phyloP scores from a whole-genome alignment of 2,797 vertebrate genomes.

The Lates japonicus region DNA sequence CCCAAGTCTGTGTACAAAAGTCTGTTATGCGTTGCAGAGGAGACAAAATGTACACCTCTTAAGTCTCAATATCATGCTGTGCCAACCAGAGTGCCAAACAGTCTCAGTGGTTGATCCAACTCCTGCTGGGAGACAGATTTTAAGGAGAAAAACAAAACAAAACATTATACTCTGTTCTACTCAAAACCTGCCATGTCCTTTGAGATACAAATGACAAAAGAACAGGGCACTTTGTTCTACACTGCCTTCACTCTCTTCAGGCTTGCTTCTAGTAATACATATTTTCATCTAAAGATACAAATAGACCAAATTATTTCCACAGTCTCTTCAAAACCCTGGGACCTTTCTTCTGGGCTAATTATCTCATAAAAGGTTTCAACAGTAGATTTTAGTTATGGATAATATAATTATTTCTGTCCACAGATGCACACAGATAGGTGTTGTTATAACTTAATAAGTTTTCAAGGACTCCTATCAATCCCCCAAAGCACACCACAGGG shows the following conservation, averaged over 20 bases:
- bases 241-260: too few species aligned
- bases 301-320: neutral
- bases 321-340: neutral
- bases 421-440: neutral
- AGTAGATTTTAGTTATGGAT: neutral
- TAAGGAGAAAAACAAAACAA: neutral
- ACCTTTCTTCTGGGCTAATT: constrained; percentile 17
- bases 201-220: neutral
- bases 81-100: neutral
- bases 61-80: neutral
- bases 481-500: neutral
- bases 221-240: neutral
- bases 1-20: neutral
- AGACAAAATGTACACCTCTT: neutral
- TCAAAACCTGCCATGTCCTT: neutral
- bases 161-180: neutral
- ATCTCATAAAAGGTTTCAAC: constrained; percentile 12
- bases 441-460: constrained; percentile 12
- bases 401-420: constrained; percentile 19
- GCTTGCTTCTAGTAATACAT: too few species aligned
- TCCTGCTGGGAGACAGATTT: neutral
- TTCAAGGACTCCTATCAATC: constrained; percentile 15
- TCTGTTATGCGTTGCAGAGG: neutral
- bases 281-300: constrained; percentile 17
- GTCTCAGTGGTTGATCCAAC: neutral